These are phyloP conservation scores for Chouioia cunea DNA, from an alignment of 2,888 invertebrate genomes.

Conservation along the genomic window DNA sequence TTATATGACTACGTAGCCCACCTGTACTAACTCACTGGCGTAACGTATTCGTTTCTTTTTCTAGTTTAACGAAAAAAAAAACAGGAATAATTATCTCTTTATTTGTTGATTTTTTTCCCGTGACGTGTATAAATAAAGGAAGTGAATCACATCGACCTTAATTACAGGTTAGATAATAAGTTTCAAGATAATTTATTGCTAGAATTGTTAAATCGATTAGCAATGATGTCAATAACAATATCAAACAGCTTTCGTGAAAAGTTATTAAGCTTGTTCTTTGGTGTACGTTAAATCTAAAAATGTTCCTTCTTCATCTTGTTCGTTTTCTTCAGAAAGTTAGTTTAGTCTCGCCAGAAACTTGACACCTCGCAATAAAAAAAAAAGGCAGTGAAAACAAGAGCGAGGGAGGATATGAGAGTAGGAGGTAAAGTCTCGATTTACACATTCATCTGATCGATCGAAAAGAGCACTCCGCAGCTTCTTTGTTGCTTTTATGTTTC, in stretches of 20 bases:
- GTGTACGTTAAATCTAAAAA: too few relatives aligned
- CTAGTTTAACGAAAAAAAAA: too few relatives aligned
- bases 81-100: slow-evolving; percentile 15
- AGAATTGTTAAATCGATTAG: too few relatives aligned
- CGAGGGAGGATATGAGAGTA: background rate
- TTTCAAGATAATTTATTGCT: too few relatives aligned
- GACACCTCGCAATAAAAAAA: slow-evolving; percentile 27
- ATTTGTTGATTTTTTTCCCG: background rate
- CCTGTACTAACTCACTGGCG: slow-evolving; percentile 22
- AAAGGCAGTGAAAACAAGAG: background rate
- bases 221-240: too few relatives aligned
- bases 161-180: too few relatives aligned
- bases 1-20: slow-evolving; percentile 28
- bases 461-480: background rate
- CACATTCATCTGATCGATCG: slow-evolving; percentile 38
- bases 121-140: slow-evolving; percentile 30
- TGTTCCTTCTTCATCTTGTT: too few relatives aligned
- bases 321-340: too few relatives aligned
- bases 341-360: slow-evolving; percentile 16
- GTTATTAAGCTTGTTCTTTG: too few relatives aligned
- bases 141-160: too few relatives aligned
- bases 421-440: slow-evolving; percentile 41
- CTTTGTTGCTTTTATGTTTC: background rate
- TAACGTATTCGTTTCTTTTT: slow-evolving; percentile 29
- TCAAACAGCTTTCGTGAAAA: too few relatives aligned